Base-by-base conservation (phyloP, 2,888 invertebrate species). In the Epirrhoe tristata region DNA sequence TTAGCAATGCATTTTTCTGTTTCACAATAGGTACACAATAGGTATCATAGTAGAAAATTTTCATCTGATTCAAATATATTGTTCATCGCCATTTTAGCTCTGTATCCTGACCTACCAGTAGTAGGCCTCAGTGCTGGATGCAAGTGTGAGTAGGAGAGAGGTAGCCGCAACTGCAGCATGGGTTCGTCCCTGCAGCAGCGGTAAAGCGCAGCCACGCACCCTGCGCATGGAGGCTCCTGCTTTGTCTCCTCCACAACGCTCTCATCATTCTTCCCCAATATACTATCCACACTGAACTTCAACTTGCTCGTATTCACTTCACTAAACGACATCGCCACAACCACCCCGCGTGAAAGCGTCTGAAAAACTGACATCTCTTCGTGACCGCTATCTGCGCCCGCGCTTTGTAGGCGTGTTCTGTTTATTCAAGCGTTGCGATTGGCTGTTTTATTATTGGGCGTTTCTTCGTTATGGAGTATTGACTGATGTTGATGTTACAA, bases 201-300 rank as follows among this genome's bases (percentile, higher is more conserved):
- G 77, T 95, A 95, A 70, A 96, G 81, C 4, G 95, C 95, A 0
- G 95, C 95, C 58, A 95, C 95, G 81, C 95, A 95, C 55, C 95
- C 95, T 12, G 95, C 95, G 76, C 95, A 95, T 12, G 95, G 88
- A 73, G 94, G 84, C 81, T 90, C 89, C 73, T 88, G 87, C 16
- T 72, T 66, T 36, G 85, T 76, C 75, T 83, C 62, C 75, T 87
- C 70, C 79, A 88, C 78, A 64, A 74, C 69, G 12, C 12, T 69
- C 63, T 69, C 73, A 60, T 73, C 81, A 75, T 94, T 94, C 64
- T 88, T 93, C 12, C 95, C 95, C 63, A 96, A 83, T 74, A 96
- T 95, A 79, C 95, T 94, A 78, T 96, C 96, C 70, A 96, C 95
- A 77, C 96, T 96, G 81, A 96, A 96, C 90, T 96, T 96, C 72